phyloP scores from a whole-genome alignment of 1,140 invertebrate genomes.

The Hypothenemus hampei region DNA sequence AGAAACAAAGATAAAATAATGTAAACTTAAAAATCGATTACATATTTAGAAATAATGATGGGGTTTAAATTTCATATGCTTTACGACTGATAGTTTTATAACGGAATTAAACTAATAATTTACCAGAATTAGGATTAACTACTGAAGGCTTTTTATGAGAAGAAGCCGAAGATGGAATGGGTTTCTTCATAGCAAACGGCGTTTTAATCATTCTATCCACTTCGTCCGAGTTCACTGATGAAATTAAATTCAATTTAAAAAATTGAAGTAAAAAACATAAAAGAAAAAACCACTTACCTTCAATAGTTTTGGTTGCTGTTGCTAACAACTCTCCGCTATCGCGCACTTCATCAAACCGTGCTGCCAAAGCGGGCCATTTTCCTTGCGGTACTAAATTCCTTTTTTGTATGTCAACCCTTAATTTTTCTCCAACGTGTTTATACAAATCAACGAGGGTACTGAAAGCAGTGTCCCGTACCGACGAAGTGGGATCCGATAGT shows the following conservation, averaged over 20 bases:
- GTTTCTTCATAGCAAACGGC: conserved; percentile 41
- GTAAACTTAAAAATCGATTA: no score
- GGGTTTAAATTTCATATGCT: no score
- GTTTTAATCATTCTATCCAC: conserved; percentile 44
- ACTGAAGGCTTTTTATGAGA: conserved; percentile 30
- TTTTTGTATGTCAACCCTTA: conserved; percentile 75
- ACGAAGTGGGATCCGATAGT: conserved; percentile 81
- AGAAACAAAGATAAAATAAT: no score
- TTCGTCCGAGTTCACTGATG: conserved; percentile 38
- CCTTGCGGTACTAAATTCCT: conserved; percentile 74
- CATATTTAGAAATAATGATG: no score
- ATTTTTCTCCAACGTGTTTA: conserved; percentile 86
- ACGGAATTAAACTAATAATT: no score
- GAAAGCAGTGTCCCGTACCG: conserved; percentile 82
- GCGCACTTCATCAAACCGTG: conserved; percentile 83
- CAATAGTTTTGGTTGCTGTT: conserved; percentile 53
- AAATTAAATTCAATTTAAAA: neutral
- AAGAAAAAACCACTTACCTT: conserved; percentile 19
- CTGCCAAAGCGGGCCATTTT: conserved; percentile 72
- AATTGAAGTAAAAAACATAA: no score
- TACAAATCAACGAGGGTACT: conserved; percentile 86
- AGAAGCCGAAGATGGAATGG: conserved; percentile 34
- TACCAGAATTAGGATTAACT: conserved; percentile 18
- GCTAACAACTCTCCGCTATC: conserved; percentile 73
- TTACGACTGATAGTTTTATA: no score